These are phyloP conservation scores for Pemphigus obesinymphae DNA, from an alignment of 1,140 invertebrate genomes.

Conservation along the genomic window DNA sequence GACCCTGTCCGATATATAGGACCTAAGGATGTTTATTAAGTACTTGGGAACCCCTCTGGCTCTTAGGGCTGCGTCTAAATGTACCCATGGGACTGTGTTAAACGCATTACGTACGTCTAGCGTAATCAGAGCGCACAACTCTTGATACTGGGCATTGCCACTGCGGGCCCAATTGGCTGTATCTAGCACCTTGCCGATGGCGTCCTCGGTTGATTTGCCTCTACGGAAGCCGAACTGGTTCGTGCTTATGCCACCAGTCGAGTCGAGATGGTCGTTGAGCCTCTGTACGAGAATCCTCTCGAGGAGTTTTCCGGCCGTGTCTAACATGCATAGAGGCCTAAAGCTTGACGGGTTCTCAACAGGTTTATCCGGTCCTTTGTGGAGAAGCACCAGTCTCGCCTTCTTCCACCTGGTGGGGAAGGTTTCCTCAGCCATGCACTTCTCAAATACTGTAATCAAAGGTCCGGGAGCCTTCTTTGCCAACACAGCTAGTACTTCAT, in stretches of 20 bases:
- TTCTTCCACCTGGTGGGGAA: neutral
- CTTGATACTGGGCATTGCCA: neutral
- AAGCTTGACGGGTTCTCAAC: neutral
- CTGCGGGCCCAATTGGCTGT: neutral
- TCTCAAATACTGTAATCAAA: too few relatives aligned
- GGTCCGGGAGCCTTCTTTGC: too few relatives aligned
- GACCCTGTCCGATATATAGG: neutral
- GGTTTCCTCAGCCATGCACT: too few relatives aligned
- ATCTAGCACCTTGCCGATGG: neutral
- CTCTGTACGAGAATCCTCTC: neutral
- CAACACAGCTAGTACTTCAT: too few relatives aligned
- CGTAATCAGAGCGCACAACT: neutral
- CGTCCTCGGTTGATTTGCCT: neutral
- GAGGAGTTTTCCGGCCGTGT: neutral
- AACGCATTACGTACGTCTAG: neutral
- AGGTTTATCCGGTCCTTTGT: too few relatives aligned
- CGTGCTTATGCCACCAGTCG: accelerated
- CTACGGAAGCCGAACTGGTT: neutral
- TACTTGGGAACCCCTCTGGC: accelerated
- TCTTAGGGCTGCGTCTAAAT: neutral
- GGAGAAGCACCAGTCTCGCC: neutral
- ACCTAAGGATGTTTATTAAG: neutral
- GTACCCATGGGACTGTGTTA: neutral
- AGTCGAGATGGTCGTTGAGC: neutral
- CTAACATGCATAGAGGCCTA: neutral